Evolutionary conservation across 2,888 invertebrate species (phyloP).

Genomic region (Andrena fulva): DNA sequence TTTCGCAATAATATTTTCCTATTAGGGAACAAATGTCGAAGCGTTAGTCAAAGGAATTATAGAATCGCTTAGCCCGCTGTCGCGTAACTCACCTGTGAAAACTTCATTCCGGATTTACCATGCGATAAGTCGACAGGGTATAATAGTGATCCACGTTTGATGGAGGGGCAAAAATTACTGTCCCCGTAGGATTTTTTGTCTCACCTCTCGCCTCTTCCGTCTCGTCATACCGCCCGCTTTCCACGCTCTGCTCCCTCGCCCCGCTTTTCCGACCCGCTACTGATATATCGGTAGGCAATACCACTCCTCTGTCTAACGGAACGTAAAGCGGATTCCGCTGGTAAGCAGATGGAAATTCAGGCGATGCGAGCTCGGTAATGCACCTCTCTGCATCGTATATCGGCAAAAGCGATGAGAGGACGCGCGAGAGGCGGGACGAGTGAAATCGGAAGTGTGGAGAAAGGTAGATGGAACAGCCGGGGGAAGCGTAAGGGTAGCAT

Average conservation of each 20-base stretch:
- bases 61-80: not conserved
- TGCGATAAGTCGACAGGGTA: not conserved
- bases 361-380: slow-evolving; percentile 72
- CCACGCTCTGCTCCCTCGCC: not conserved
- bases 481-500: slow-evolving; percentile 2
- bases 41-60: not conserved
- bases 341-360: slow-evolving; percentile 74
- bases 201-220: not conserved
- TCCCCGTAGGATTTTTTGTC: slow-evolving; percentile 19
- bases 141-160: slow-evolving; percentile 15
- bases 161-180: slow-evolving; percentile 29
- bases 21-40: not conserved
- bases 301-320: slow-evolving; percentile 73
- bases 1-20: too few species aligned
- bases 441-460: slow-evolving; percentile 7
- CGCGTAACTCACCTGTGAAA: not conserved
- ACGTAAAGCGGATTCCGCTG: slow-evolving; percentile 81
- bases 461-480: slow-evolving; percentile 15
- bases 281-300: slow-evolving; percentile 46
- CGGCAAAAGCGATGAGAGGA: slow-evolving; percentile 13
- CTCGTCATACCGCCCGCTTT: not conserved
- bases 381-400: slow-evolving; percentile 67
- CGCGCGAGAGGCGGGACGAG: not conserved
- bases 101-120: slow-evolving; percentile 8
- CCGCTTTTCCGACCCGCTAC: not conserved